Conservation (phyloP, 2,113 vertebrate species). For the Varanus komodoensis region DNA sequence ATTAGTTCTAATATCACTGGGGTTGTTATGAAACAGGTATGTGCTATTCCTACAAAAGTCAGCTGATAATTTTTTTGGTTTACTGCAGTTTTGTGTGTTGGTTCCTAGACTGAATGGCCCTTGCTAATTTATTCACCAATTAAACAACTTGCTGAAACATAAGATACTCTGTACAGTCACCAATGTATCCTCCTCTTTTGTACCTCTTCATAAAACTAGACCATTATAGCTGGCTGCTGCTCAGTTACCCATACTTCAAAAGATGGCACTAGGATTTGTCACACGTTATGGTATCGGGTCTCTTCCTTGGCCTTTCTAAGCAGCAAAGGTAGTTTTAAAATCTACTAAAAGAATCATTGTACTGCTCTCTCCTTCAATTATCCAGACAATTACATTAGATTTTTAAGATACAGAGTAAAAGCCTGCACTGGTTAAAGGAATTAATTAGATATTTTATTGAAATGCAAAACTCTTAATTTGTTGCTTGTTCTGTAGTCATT, state of each 20-base stretch:
- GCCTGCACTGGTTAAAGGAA: not conserved
- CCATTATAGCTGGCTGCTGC: not conserved
- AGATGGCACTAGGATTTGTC: not conserved
- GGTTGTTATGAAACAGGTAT: not conserved
- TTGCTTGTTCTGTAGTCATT: not conserved
- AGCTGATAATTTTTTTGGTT: not conserved
- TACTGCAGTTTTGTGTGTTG: not conserved
- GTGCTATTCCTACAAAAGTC: not conserved
- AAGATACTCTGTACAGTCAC: not conserved
- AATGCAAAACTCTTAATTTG: not conserved
- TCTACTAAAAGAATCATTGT: not conserved
- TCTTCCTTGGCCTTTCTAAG: not conserved
- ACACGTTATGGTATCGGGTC: not conserved
- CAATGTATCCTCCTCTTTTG: not conserved
- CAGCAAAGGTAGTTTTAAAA: not conserved
- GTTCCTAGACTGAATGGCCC: not conserved
- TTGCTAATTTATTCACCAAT: not conserved
- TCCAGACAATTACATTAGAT: too few species aligned
- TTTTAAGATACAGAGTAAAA: not conserved
- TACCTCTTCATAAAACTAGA: not conserved
- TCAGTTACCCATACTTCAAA: not conserved
- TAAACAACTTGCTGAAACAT: not conserved
- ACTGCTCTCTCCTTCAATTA: not conserved
- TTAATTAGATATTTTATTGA: not conserved
- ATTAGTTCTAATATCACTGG: not conserved